Base-by-base conservation (phyloP, 2,797 vertebrate genomes). In the Tokudaia muenninki region DNA sequence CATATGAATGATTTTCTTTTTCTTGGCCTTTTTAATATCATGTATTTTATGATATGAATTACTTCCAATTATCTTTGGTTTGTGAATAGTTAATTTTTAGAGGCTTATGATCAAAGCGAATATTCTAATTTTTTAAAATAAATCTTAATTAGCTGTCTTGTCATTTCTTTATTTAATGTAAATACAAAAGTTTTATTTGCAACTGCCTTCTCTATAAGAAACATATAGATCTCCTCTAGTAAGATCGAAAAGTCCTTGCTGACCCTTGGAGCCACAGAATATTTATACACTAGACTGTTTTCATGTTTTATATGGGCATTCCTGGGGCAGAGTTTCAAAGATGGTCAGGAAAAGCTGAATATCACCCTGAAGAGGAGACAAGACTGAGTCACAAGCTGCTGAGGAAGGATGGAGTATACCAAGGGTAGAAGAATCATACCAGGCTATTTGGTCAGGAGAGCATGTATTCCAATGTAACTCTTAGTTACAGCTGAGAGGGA, bases 71-170 rank as follows among this genome's bases (percentile, higher is more conserved):
- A 80, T 79, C 63, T 90, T 93, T 90, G 55, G 22, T 77, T 50
- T 67, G 26, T 83, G 67, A 90, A 55, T 90, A 87, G 70, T 14
- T 95, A 65, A 93, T 95, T 95, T 63, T 94, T 94, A 92, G 89
- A 31, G 26, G 16, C 21, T 84, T 93, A 90, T 78, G 22, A 79
- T 94, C 57, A 87, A 50, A 55, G 21, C 59, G 52, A 94, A 94
- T 8, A 90, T 47, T 90, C 1, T 94, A 79, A 70, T 75, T 93
- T 94, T 91, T 61, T 4, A 14, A 92, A 93, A 91, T 92, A 96
- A 90, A 31, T 80, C 61, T 95, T 88, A 95, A 86, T 57, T 89
- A 92, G 22, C 1, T 92, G 31, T 14, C 41, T 74, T 79, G 11
- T 88, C 17, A 90, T 94, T 95, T 95, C 24, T 67, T 59, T 52